These are phyloP conservation scores for Spea hammondii DNA, from an alignment of 2,797 vertebrate genomes.

Conservation along the genomic window DNA sequence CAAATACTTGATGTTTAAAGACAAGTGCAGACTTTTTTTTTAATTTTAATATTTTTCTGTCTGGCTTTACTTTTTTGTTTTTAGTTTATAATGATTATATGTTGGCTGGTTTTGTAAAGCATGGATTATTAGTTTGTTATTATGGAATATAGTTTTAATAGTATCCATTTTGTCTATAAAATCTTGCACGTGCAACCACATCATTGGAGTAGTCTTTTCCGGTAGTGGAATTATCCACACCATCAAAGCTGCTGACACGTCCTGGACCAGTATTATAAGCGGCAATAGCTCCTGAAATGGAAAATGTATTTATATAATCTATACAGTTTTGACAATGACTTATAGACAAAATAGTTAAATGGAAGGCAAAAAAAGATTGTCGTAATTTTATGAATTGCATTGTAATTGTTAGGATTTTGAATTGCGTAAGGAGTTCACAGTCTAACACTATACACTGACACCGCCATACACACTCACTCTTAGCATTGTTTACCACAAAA, in stretches of 20 bases:
- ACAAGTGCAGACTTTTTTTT: no score
- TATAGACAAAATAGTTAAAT: background rate
- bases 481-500: no score
- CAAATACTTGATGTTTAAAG: no score
- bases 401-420: no score
- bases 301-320: background rate
- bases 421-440: no score
- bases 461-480: no score
- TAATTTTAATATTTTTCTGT: no score
- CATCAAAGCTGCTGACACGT: background rate
- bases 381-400: background rate
- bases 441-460: background rate
- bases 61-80: no score
- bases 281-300: constrained; percentile 49
- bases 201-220: constrained; percentile 47
- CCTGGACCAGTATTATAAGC: constrained; percentile 42
- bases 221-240: constrained; percentile 43
- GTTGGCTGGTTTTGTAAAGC: no score
- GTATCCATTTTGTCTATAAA: constrained; percentile 23
- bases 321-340: no score
- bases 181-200: constrained; percentile 44
- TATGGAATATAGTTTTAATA: background rate
- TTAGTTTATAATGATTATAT: no score
- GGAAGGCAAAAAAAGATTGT: background rate
- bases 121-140: no score